Conservation (phyloP, 2,113 vertebrate genomes). For the Nycticorax nycticorax region DNA sequence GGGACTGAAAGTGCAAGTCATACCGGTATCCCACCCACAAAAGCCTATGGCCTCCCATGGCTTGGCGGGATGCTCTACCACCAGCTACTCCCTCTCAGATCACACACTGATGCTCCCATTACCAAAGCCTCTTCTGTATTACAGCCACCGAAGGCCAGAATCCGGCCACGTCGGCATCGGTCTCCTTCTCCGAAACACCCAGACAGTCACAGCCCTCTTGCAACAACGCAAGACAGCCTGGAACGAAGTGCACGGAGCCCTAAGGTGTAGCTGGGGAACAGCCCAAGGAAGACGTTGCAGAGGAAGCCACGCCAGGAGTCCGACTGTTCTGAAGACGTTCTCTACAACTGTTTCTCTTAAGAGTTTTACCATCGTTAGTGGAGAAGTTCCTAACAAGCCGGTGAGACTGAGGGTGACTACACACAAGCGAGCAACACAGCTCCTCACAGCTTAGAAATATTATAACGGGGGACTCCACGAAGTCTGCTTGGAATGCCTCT, state of each 20-base stretch:
- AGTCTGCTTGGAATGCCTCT: background rate
- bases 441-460: background rate
- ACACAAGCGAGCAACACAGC: background rate
- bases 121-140: background rate
- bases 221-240: background rate
- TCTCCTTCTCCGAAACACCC: background rate
- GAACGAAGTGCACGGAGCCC: background rate
- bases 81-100: background rate
- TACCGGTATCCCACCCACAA: background rate
- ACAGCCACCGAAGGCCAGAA: background rate
- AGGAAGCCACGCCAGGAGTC: background rate
- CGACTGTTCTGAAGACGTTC: background rate
- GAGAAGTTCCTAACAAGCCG: background rate
- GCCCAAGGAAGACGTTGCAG: background rate
- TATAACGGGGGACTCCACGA: background rate
- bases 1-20: background rate
- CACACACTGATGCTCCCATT: background rate
- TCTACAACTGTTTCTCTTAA: background rate
- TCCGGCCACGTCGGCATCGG: fast-evolving
- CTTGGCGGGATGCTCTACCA: background rate
- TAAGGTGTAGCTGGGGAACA: background rate
- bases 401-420: fast-evolving
- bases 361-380: background rate
- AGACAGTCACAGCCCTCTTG: background rate
- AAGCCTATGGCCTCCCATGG: background rate